Evolutionary conservation across 2,797 vertebrate genomes (phyloP).

Genomic region (Leptatherina wallacei): DNA sequence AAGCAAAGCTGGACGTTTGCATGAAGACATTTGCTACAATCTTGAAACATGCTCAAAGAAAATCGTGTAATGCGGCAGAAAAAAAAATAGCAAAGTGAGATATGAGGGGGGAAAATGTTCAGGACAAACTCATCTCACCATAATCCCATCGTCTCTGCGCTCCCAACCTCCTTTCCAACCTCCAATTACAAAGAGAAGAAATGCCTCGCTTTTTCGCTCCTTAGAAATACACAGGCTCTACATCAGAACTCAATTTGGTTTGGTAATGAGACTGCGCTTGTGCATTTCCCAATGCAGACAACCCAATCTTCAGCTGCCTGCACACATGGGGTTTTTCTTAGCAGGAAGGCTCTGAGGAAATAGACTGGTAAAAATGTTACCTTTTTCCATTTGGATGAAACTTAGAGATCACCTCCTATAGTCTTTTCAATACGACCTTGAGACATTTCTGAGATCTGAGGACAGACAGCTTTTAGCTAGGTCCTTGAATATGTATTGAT

Average conservation of each 20-base stretch:
- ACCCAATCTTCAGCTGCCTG: slow-evolving; percentile 82
- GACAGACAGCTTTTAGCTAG: slow-evolving; percentile 26
- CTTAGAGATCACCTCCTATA: slow-evolving; percentile 74
- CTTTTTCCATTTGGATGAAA: slow-evolving; percentile 80
- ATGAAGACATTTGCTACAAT: slow-evolving; percentile 44
- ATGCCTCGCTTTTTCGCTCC: slow-evolving; percentile 78
- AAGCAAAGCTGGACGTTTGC: slow-evolving; percentile 44
- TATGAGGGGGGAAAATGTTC: slow-evolving; percentile 76
- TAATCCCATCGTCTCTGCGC: slow-evolving; percentile 79
- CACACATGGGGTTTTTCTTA: slow-evolving; percentile 79
- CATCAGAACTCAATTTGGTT: slow-evolving; percentile 86
- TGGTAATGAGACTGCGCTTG: slow-evolving; percentile 86
- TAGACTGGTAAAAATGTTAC: slow-evolving; percentile 79
- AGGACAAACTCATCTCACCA: slow-evolving; percentile 79
- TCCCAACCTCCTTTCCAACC: slow-evolving; percentile 74
- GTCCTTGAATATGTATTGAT: slow-evolving; percentile 26
- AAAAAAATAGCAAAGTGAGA: slow-evolving; percentile 67
- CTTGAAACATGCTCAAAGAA: slow-evolving; percentile 50
- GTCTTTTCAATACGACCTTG: slow-evolving; percentile 76
- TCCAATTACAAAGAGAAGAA: slow-evolving; percentile 86
- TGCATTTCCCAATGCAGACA: slow-evolving; percentile 85
- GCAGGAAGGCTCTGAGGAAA: slow-evolving; percentile 78
- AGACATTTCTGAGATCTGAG: slow-evolving; percentile 55
- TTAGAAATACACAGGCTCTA: slow-evolving; percentile 82
- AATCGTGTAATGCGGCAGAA: slow-evolving; percentile 58